phyloP scores from a whole-genome alignment of 2,113 vertebrate genomes.

The Dasyprocta punctata region DNA sequence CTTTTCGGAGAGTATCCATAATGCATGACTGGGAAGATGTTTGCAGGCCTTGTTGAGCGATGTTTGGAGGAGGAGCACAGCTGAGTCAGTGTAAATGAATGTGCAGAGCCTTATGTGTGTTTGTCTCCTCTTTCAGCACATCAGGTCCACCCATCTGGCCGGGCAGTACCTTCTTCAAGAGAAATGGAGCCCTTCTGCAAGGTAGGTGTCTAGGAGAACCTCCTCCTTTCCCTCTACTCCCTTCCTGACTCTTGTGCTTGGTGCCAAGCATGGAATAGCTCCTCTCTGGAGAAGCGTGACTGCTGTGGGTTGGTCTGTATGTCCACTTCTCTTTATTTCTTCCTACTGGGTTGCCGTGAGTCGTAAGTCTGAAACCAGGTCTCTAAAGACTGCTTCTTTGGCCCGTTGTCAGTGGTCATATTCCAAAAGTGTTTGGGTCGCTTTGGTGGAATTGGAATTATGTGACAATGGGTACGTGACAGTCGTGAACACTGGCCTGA shows the following conservation, averaged over 20 bases:
- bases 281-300: background rate
- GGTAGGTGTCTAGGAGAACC: constrained; percentile 86
- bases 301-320: background rate
- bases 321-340: constrained; percentile 65
- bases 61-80: fast-evolving
- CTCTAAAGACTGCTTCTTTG: constrained; percentile 56
- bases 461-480: background rate
- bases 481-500: background rate
- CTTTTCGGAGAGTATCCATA: background rate
- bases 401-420: constrained; percentile 57
- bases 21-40: fast-evolving
- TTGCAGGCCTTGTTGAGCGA: fast-evolving
- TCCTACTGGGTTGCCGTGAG: constrained; percentile 65
- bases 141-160: constrained; percentile 97
- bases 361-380: constrained; percentile 52
- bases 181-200: constrained; percentile 98
- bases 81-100: background rate
- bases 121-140: constrained; percentile 87
- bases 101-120: constrained; percentile 68
- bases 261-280: fast-evolving
- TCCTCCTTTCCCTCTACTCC: too few relatives aligned
- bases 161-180: constrained; percentile 98
- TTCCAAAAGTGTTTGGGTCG: constrained; percentile 4
- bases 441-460: constrained; percentile 40
- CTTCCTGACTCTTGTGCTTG: background rate